These are phyloP conservation scores for Tauraco hartlaubi DNA, from an alignment of 2,797 vertebrate genomes.

Conservation along the genomic window DNA sequence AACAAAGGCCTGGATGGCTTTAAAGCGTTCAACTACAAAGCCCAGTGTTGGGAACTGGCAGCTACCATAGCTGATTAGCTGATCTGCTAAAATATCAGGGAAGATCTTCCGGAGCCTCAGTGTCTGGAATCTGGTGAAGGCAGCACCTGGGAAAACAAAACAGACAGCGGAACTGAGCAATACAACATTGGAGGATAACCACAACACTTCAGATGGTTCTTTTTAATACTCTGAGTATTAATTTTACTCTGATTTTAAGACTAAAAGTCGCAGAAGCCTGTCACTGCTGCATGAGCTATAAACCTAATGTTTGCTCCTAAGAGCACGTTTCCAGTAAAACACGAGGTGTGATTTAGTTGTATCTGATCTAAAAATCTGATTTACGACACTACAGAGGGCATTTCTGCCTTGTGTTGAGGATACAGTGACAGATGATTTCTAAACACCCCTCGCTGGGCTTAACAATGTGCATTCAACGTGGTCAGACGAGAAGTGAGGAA, in stretches of 20 bases:
- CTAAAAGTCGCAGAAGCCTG: neutral
- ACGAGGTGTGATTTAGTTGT: neutral
- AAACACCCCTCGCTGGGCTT: neutral
- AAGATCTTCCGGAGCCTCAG: slow-evolving; percentile 94
- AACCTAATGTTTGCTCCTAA: neutral
- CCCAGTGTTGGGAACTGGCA: slow-evolving; percentile 98
- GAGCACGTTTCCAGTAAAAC: neutral
- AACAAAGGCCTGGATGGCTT: slow-evolving; percentile 97
- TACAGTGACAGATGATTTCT: neutral
- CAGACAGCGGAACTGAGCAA: neutral
- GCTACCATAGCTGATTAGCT: slow-evolving; percentile 97
- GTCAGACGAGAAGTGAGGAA: neutral
- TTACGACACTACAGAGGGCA: neutral
- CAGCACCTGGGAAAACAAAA: slow-evolving; percentile 85
- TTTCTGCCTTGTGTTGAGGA: neutral
- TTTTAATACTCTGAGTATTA: neutral
- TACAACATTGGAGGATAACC: neutral
- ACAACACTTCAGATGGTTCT: neutral
- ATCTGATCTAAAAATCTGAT: neutral
- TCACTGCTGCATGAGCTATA: neutral
- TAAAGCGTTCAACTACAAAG: slow-evolving; percentile 98
- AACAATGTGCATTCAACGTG: neutral
- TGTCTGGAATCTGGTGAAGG: slow-evolving; percentile 98
- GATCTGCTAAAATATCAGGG: slow-evolving; percentile 91
- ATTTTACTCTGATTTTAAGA: neutral